A percentile compares a stretch with the other conserved stretches of the same genome.
Evolutionary conservation across 2,797 vertebrate genomes (phyloP).

Genomic region (Bovichtus diacanthus): DNA sequence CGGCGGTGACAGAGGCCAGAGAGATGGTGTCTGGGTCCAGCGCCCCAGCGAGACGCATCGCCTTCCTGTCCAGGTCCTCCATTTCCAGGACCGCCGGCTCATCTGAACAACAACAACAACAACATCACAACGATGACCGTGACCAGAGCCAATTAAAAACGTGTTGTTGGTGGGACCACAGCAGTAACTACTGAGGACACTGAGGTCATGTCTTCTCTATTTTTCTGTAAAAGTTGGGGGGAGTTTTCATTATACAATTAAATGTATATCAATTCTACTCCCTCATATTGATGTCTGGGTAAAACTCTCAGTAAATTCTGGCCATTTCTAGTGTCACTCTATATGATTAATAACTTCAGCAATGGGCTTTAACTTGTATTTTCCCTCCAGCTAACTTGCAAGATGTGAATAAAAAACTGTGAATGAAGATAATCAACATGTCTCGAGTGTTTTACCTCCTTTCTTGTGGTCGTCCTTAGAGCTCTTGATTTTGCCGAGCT

Average conservation of each 20-base stretch:
- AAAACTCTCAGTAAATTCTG: background rate
- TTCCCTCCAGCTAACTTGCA: background rate
- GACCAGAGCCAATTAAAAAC: background rate
- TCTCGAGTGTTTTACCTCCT: slow-evolving; percentile 83
- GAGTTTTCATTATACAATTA: background rate
- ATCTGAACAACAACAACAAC: slow-evolving; percentile 86
- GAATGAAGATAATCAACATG: background rate
- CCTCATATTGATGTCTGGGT: too few relatives aligned
- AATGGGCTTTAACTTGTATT: background rate
- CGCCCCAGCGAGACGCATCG: slow-evolving; percentile 83
- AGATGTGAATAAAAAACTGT: background rate
- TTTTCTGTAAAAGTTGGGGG: background rate
- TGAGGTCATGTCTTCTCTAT: background rate
- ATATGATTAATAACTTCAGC: background rate
- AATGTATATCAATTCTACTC: too few relatives aligned
- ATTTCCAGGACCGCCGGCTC: slow-evolving; percentile 93
- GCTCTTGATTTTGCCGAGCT: slow-evolving; percentile 91
- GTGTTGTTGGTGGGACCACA: background rate
- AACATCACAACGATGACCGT: background rate
- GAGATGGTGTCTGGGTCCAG: slow-evolving; percentile 93
- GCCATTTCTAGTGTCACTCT: background rate
- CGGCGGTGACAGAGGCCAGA: slow-evolving; percentile 94
- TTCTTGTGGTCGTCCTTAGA: slow-evolving; percentile 90
- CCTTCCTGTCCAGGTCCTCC: slow-evolving; percentile 91
- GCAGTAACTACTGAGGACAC: background rate